Percentiles rank a stretch among this genome's conserved stretches.
Evolutionary conservation across 2,113 vertebrate species (phyloP).

Genomic region (Cygnus atratus): DNA sequence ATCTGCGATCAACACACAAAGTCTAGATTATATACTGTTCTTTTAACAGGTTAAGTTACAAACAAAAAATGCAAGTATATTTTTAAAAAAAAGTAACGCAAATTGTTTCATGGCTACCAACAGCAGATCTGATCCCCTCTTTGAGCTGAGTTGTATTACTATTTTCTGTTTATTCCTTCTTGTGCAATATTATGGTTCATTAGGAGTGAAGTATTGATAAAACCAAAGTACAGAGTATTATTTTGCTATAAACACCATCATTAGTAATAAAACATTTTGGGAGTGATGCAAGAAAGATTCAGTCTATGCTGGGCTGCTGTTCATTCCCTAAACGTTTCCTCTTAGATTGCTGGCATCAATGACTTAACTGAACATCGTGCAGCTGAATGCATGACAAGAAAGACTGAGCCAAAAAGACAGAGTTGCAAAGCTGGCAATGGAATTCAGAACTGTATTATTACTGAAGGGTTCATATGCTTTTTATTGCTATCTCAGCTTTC

Average conservation of each 20-base stretch:
- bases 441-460: background rate
- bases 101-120: conserved; percentile 46
- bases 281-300: conserved; percentile 22
- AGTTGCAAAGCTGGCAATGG: background rate
- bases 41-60: conserved; percentile 40
- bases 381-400: background rate
- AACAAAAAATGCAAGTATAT: conserved; percentile 51
- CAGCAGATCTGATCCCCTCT: conserved; percentile 13
- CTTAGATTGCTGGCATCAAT: conserved; percentile 49
- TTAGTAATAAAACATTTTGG: conserved; percentile 39
- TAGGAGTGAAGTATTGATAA: conserved; percentile 51
- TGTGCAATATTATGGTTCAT: conserved; percentile 42
- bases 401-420: conserved; percentile 9
- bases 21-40: conserved; percentile 10
- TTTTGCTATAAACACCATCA: conserved; percentile 46
- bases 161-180: conserved; percentile 58
- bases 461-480: background rate
- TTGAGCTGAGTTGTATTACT: conserved; percentile 37
- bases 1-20: conserved; percentile 48
- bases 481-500: conserved; percentile 27
- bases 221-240: conserved; percentile 68
- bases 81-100: conserved; percentile 28
- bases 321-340: conserved; percentile 26
- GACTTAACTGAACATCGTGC: conserved; percentile 23
- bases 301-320: background rate